Evolutionary conservation across 2,113 vertebrate genomes (phyloP).

Genomic region (Sinocyclocheilus grahami): DNA sequence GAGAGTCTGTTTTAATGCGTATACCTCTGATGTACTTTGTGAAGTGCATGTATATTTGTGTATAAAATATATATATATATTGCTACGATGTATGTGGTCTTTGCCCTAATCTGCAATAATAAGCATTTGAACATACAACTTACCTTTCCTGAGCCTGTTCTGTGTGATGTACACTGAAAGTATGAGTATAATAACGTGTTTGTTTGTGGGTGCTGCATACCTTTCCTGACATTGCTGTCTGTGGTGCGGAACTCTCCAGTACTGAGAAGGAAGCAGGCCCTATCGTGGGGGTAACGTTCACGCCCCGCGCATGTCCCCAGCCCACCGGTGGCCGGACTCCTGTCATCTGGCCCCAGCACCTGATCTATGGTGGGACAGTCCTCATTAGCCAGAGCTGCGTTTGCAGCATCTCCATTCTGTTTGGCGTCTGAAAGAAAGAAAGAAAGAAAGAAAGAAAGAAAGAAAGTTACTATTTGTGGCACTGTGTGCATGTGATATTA

Average conservation of each 20-base stretch:
- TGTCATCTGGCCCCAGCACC: conserved; percentile 94
- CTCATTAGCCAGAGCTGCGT: conserved; percentile 97
- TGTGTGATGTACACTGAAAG: conserved; percentile 4
- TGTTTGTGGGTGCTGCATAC: conserved; percentile 65
- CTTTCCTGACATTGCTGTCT: conserved; percentile 81
- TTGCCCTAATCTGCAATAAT: background rate
- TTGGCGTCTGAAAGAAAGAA: conserved; percentile 84
- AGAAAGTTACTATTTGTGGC: background rate
- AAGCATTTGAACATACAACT: background rate
- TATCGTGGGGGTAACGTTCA: conserved; percentile 79
- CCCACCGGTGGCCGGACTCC: conserved; percentile 82
- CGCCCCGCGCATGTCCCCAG: conserved; percentile 70
- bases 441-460: background rate
- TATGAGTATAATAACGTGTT: conserved; percentile 34
- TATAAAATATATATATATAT: background rate
- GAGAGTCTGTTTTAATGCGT: conserved; percentile 12
- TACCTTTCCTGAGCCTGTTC: conserved; percentile 42
- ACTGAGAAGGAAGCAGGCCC: conserved; percentile 80
- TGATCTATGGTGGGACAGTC: conserved; percentile 99
- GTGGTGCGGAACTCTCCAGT: conserved; percentile 79
- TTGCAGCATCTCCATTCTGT: conserved; percentile 96
- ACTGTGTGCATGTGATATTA: background rate
- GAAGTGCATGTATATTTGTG: background rate
- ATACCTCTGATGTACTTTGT: background rate
- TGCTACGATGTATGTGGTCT: background rate